phyloP scores from a whole-genome alignment of 2,888 invertebrate species.

The Drosophila mimica region DNA sequence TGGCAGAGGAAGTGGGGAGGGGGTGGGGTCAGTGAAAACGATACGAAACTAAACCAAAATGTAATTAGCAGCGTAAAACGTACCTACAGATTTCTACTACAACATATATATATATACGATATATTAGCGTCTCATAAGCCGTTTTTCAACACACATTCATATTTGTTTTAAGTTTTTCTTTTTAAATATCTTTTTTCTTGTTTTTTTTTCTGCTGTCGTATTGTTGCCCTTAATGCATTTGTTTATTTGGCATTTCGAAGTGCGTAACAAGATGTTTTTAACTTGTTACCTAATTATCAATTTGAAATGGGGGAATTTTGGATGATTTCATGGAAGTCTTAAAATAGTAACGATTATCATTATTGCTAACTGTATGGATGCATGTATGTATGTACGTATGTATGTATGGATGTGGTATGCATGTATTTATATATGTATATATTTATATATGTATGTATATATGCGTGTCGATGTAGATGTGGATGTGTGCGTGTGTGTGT shows the following conservation, averaged over 20 bases:
- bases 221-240: conserved; percentile 30
- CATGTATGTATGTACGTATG: conserved; percentile 18
- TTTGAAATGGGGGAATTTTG: conserved; percentile 30
- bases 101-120: conserved; percentile 75
- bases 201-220: background rate
- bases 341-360: conserved; percentile 61
- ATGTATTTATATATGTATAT: conserved; percentile 29
- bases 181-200: conserved; percentile 22
- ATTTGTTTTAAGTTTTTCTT: conserved; percentile 32
- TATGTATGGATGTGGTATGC: conserved; percentile 27
- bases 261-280: conserved; percentile 54
- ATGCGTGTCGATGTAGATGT: conserved; percentile 13
- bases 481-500: conserved; percentile 3
- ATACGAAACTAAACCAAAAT: conserved; percentile 52
- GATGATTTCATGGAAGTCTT: conserved; percentile 52
- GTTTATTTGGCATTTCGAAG: conserved; percentile 60
- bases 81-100: conserved; percentile 65
- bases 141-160: conserved; percentile 35
- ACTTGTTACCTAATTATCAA: conserved; percentile 46
- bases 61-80: conserved; percentile 56
- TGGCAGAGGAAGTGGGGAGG: background rate
- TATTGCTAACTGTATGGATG: conserved; percentile 49
- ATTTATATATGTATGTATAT: conserved; percentile 39
- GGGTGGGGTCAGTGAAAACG: conserved; percentile 4
- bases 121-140: conserved; percentile 76